These are phyloP conservation scores for Chymomyza procnemis DNA, from an alignment of 2,888 invertebrate species.

Conservation along the genomic window DNA sequence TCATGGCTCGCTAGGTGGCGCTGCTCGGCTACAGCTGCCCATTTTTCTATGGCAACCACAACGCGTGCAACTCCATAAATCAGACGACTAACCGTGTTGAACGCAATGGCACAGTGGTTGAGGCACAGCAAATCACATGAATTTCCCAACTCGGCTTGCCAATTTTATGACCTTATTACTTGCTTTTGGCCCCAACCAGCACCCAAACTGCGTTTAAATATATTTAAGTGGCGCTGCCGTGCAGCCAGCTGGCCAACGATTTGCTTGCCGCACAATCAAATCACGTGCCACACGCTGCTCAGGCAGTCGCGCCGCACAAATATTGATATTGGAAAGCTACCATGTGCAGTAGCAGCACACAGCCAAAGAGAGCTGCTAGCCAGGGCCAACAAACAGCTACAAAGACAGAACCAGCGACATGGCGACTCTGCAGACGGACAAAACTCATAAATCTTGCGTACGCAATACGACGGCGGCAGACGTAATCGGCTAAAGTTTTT, in stretches of 20 bases:
- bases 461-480: conserved; percentile 6
- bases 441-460: conserved; percentile 68
- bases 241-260: conserved; percentile 39
- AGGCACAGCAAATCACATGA: not conserved
- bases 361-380: not conserved
- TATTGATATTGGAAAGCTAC: conserved; percentile 52
- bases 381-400: not conserved
- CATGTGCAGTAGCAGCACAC: conserved; percentile 9
- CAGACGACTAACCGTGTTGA: conserved; percentile 57
- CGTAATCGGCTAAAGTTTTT: conserved; percentile 19
- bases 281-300: conserved; percentile 33
- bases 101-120: not conserved
- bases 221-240: conserved; percentile 13
- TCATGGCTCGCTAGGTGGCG: conserved; percentile 35
- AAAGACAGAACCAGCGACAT: not conserved
- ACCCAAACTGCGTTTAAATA: not conserved
- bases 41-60: conserved; percentile 30
- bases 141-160: conserved; percentile 13
- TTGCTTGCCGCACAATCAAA: conserved; percentile 51
- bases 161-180: conserved; percentile 66
- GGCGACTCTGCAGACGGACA: conserved; percentile 30
- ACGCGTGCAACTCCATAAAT: conserved; percentile 55
- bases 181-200: not conserved
- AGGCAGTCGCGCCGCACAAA: conserved; percentile 36
- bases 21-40: not conserved